These are phyloP conservation scores for Linepithema humile DNA, from an alignment of 1,140 invertebrate genomes.

Conservation along the genomic window DNA sequence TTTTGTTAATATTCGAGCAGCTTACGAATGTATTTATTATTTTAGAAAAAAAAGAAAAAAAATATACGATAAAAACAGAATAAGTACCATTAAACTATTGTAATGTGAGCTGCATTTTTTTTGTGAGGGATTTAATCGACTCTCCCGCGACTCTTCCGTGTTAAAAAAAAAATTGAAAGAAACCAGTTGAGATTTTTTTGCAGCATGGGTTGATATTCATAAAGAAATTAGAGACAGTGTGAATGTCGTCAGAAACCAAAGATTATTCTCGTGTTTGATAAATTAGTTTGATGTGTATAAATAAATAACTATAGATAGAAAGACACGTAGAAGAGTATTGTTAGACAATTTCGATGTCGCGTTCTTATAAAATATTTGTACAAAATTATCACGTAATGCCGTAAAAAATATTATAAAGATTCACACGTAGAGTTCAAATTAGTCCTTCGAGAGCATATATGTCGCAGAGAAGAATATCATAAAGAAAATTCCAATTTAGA, in stretches of 20 bases:
- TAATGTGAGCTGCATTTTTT: too few species aligned
- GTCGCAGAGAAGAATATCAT: neutral
- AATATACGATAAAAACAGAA: too few species aligned
- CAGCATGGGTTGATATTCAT: constrained; percentile 17
- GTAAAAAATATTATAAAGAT: neutral
- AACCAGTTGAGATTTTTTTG: too few species aligned
- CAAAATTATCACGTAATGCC: constrained; percentile 25
- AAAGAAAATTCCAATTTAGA: constrained; percentile 17
- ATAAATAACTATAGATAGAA: constrained; percentile 28
- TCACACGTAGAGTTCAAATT: constrained; percentile 25
- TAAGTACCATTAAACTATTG: too few species aligned
- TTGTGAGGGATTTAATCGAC: too few species aligned
- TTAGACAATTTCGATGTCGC: constrained; percentile 40
- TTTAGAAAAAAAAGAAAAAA: too few species aligned
- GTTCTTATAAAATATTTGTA: constrained; percentile 50
- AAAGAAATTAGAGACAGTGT: neutral
- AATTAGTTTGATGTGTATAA: constrained; percentile 45
- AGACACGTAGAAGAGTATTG: constrained; percentile 17
- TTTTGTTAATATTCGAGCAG: too few species aligned
- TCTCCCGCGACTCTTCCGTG: too few species aligned
- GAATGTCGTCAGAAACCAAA: constrained; percentile 44
- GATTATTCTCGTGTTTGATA: constrained; percentile 32
- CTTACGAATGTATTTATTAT: too few species aligned
- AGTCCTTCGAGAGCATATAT: constrained; percentile 30
- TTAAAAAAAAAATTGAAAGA: too few species aligned